Conservation (phyloP, 2,113 vertebrate species). For the Scalopus aquaticus region DNA sequence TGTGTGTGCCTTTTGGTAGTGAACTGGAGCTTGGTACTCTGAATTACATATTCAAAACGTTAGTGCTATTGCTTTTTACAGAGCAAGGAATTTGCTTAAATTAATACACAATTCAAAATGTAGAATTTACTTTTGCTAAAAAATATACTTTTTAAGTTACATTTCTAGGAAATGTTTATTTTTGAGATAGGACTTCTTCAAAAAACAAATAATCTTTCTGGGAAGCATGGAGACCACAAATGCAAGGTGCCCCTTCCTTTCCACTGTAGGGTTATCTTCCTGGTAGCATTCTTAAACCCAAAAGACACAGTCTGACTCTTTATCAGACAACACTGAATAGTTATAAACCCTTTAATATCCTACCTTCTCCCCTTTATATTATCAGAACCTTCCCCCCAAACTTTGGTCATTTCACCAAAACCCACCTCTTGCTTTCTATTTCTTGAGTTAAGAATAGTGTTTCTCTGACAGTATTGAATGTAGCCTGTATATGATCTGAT, state of each 20-base stretch:
- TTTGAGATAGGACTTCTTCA: background rate
- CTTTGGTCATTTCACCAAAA: background rate
- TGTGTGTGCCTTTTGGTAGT: background rate
- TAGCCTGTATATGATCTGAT: background rate
- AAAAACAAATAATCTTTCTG: background rate
- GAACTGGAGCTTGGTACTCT: background rate
- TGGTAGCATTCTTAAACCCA: background rate
- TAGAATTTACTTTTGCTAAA: conserved; percentile 34
- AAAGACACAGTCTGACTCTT: background rate
- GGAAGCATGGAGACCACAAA: background rate
- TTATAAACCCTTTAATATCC: background rate
- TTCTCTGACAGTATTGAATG: background rate
- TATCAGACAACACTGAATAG: background rate
- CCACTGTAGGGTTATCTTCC: background rate
- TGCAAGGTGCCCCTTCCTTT: background rate
- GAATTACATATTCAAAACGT: background rate
- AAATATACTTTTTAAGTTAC: background rate
- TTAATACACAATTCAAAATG: background rate
- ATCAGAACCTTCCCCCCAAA: background rate
- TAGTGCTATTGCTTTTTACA: background rate
- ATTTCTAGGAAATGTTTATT: conserved; percentile 15
- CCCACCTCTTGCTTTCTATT: background rate
- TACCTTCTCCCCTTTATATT: background rate
- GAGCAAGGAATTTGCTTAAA: background rate
- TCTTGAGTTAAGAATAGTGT: background rate